Evolutionary conservation across 2,113 vertebrate genomes (phyloP).

Genomic region (Zapus hudsonius): DNA sequence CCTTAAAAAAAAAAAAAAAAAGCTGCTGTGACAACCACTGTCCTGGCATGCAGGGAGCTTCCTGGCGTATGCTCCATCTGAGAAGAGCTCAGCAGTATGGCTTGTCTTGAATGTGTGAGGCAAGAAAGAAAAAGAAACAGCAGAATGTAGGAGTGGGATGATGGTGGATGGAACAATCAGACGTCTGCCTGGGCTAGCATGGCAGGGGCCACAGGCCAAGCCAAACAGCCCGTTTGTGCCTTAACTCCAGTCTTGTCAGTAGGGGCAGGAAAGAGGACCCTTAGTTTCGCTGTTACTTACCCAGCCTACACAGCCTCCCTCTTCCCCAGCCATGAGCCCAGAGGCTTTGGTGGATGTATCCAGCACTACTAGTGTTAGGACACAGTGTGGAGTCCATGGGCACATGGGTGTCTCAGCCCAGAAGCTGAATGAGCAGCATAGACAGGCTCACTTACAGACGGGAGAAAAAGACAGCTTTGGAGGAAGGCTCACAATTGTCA

Average conservation of each 20-base stretch:
- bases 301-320: not conserved
- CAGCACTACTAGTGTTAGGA: not conserved
- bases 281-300: not conserved
- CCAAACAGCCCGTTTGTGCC: rapidly evolving
- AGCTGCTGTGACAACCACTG: not conserved
- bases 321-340: not conserved
- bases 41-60: not conserved
- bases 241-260: rapidly evolving
- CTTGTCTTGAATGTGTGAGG: not conserved
- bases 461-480: not conserved
- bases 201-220: not conserved
- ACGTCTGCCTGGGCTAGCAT: not conserved
- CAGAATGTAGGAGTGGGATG: too few species aligned
- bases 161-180: rapidly evolving
- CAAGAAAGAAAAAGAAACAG: too few species aligned
- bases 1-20: not conserved
- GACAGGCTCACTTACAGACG: not conserved
- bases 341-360: not conserved
- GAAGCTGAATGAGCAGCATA: rapidly evolving
- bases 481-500: not conserved
- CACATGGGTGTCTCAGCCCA: too few species aligned
- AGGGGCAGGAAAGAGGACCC: not conserved
- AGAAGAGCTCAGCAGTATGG: not conserved
- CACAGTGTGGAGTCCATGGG: not conserved
- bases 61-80: not conserved